These are phyloP conservation scores for Aethes cnicana DNA, from an alignment of 2,888 invertebrate species.

Conservation along the genomic window DNA sequence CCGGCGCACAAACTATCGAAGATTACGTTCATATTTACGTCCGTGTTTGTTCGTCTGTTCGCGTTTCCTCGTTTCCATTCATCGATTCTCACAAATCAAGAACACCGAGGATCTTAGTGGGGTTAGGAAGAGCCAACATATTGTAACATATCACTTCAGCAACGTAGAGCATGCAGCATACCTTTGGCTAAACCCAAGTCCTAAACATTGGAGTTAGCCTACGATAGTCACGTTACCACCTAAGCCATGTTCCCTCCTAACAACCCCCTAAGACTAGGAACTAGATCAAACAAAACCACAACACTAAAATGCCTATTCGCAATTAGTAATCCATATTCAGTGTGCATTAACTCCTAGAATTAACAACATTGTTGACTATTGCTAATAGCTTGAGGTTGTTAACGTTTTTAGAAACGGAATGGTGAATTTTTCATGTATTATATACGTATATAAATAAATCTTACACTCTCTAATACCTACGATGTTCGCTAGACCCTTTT, in stretches of 20 bases:
- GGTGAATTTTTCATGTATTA: constrained; percentile 79
- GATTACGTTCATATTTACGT: constrained; percentile 10
- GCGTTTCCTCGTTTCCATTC: constrained; percentile 12
- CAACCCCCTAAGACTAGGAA: constrained; percentile 30
- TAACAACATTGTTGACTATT: constrained; percentile 82
- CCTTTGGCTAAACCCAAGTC: constrained; percentile 10
- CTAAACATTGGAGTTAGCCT: constrained; percentile 8
- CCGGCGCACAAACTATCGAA: constrained; percentile 28
- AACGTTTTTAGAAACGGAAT: constrained; percentile 79
- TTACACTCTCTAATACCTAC: constrained; percentile 58
- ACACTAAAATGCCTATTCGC: constrained; percentile 56
- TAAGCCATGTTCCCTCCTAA: constrained; percentile 16
- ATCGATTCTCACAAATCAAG: constrained; percentile 1
- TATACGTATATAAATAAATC: constrained; percentile 56
- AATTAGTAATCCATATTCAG: constrained; percentile 69
- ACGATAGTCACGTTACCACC: constrained; percentile 21
- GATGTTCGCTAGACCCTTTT: constrained; percentile 79
- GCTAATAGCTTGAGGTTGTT: constrained; percentile 83
- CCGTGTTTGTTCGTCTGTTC: constrained; percentile 7
- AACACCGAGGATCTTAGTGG: constrained; percentile 12
- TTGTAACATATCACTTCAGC: constrained; percentile 30
- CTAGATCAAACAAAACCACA: constrained; percentile 41
- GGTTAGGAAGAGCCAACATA: constrained; percentile 23
- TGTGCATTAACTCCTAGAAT: constrained; percentile 78
- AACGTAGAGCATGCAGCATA: constrained; percentile 14